Percentiles rank a stretch among this genome's conserved stretches.
These are phyloP conservation scores for Apolygus lucorum DNA, from an alignment of 1,140 invertebrate species.

Conservation along the genomic window DNA sequence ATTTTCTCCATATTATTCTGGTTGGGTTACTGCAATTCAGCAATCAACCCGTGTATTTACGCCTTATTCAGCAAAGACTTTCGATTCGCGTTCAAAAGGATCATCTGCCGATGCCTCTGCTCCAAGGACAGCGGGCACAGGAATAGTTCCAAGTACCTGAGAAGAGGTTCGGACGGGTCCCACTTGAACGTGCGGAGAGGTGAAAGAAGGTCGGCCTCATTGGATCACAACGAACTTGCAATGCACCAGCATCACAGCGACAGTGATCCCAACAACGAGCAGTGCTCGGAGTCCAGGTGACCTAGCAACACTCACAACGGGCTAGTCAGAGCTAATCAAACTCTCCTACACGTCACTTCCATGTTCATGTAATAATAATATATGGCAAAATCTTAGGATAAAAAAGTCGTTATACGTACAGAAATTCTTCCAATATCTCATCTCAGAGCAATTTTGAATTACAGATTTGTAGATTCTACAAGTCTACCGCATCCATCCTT, in stretches of 20 bases:
- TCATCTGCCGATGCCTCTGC: constrained; percentile 76
- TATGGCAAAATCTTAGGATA: no score
- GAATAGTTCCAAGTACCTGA: constrained; percentile 37
- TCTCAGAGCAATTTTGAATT: no score
- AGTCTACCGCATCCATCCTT: no score
- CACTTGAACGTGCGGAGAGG: constrained; percentile 39
- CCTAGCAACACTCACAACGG: constrained; percentile 27
- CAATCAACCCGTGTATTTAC: constrained; percentile 87
- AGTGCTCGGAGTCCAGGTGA: constrained; percentile 47
- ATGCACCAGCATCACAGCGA: constrained; percentile 36
- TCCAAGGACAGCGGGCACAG: constrained; percentile 26
- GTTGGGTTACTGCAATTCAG: constrained; percentile 94
- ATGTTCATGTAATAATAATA: constrained; percentile 6
- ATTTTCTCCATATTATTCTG: constrained; percentile 89
- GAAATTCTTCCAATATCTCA: no score
- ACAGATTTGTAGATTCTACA: no score
- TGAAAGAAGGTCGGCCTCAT: constrained; percentile 34
- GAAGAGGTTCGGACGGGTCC: constrained; percentile 57
- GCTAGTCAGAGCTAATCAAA: constrained; percentile 1
- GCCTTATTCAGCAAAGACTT: constrained; percentile 89
- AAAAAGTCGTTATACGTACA: no score
- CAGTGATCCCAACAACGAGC: constrained; percentile 44
- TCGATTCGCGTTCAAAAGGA: constrained; percentile 81
- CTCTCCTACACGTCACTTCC: constrained; percentile 2
- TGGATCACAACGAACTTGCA: constrained; percentile 29